Evolutionary conservation across 2,113 vertebrate genomes (phyloP).

Genomic region (Lucifuga dentata): DNA sequence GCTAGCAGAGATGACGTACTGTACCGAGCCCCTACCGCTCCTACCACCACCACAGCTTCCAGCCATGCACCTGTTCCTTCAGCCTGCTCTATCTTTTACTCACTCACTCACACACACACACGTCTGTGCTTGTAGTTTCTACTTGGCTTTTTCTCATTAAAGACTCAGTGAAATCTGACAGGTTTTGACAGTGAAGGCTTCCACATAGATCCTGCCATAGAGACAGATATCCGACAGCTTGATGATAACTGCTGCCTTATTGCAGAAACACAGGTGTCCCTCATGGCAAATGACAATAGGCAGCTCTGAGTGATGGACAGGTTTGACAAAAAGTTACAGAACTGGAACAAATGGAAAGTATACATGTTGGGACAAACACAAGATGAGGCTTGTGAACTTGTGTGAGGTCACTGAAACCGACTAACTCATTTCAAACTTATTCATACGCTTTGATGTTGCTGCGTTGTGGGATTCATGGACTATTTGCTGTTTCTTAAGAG

Average conservation of each 20-base stretch:
- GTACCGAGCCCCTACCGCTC: slow-evolving; percentile 57
- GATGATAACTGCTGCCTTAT: slow-evolving; percentile 69
- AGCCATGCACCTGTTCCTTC: slow-evolving; percentile 83
- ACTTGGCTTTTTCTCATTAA: slow-evolving; percentile 81
- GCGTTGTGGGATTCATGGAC: background rate
- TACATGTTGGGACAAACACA: slow-evolving; percentile 27
- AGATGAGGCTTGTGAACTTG: slow-evolving; percentile 25
- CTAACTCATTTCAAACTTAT: background rate
- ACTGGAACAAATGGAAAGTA: slow-evolving; percentile 49
- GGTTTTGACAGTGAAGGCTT: slow-evolving; percentile 74
- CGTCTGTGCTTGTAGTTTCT: slow-evolving; percentile 66
- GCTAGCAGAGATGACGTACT: slow-evolving; percentile 69
- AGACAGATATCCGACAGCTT: slow-evolving; percentile 75
- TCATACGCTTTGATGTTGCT: background rate
- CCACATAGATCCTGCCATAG: slow-evolving; percentile 66
- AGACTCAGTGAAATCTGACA: slow-evolving; percentile 74
- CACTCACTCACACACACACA: slow-evolving; percentile 32
- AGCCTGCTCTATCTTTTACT: slow-evolving; percentile 46
- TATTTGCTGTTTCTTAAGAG: background rate
- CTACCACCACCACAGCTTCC: slow-evolving; percentile 73
- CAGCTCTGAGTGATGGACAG: slow-evolving; percentile 53
- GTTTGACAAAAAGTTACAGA: slow-evolving; percentile 62
- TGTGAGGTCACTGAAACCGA: slow-evolving; percentile 32
- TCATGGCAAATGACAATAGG: slow-evolving; percentile 65
- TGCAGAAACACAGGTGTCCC: slow-evolving; percentile 75